A percentile compares a stretch with the other conserved stretches of the same genome.
Evolutionary conservation across 2,888 invertebrate genomes (phyloP).

Genomic region (Rhagophthalmus giganteus): DNA sequence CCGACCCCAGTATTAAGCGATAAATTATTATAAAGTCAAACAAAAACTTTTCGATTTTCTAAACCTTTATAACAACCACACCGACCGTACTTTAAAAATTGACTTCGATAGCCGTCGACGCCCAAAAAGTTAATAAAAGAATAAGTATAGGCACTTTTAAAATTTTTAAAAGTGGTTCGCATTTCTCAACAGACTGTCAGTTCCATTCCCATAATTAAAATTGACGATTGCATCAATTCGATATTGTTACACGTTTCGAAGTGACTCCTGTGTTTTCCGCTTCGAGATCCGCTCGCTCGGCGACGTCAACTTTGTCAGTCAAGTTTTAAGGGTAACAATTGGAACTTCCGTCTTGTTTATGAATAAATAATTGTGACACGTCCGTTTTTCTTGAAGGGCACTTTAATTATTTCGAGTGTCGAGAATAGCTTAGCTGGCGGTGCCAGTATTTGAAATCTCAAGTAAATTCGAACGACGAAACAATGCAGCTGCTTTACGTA

Average conservation of each 20-base stretch:
- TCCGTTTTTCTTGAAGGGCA: slow-evolving; percentile 3
- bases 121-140: no score
- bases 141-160: no score
- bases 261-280: neutral
- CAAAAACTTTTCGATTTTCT: neutral
- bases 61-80: no score
- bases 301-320: slow-evolving; percentile 4
- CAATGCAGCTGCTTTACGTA: no score
- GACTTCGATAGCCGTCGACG: no score
- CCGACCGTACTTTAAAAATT: no score
- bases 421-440: neutral
- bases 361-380: slow-evolving; percentile 6
- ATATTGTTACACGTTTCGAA: neutral
- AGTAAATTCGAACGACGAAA: neutral
- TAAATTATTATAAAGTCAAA: neutral
- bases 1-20: no score
- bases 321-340: slow-evolving; percentile 3
- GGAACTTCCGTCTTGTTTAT: slow-evolving; percentile 6
- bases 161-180: neutral
- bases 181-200: neutral
- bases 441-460: neutral
- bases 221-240: neutral
- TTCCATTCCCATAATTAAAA: neutral
- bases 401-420: neutral
- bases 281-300: slow-evolving; percentile 4